A percentile compares a stretch with the other conserved stretches of the same genome.
Conservation (phyloP, 2,113 vertebrate species). For the Tetrao urogallus region DNA sequence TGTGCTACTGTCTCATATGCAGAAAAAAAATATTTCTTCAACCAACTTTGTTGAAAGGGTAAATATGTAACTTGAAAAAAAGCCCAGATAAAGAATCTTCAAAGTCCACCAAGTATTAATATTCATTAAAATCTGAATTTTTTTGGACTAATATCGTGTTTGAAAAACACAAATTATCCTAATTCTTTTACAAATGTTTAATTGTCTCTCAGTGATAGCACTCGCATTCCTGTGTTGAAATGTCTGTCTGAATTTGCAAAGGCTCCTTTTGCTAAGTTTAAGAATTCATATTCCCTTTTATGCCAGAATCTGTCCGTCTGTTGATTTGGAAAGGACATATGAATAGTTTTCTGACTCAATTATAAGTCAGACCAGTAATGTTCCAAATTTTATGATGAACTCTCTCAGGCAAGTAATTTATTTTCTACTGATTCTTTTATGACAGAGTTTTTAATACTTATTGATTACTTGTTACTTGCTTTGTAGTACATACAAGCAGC, state of each 20-base stretch:
- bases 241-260: not conserved
- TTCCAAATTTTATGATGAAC: not conserved
- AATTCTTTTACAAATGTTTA: constrained; percentile 8
- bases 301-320: not conserved
- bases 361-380: not conserved
- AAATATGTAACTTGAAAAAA: constrained; percentile 56
- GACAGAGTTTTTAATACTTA: not conserved
- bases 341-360: not conserved
- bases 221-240: not conserved
- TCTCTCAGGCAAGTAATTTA: not conserved
- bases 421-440: not conserved
- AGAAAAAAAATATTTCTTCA: not conserved
- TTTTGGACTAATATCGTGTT: not conserved
- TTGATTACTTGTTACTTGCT: not conserved
- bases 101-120: not conserved
- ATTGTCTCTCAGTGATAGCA: not conserved
- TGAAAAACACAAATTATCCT: not conserved
- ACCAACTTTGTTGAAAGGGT: not conserved
- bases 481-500: not conserved
- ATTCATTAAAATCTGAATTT: not conserved
- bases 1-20: not conserved
- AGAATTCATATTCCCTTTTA: not conserved
- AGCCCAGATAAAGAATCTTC: not conserved
- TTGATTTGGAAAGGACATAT: constrained; percentile 7
- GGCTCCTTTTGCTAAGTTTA: not conserved